These are phyloP conservation scores for Ceratina australensis DNA, from an alignment of 1,140 invertebrate genomes.

Conservation along the genomic window DNA sequence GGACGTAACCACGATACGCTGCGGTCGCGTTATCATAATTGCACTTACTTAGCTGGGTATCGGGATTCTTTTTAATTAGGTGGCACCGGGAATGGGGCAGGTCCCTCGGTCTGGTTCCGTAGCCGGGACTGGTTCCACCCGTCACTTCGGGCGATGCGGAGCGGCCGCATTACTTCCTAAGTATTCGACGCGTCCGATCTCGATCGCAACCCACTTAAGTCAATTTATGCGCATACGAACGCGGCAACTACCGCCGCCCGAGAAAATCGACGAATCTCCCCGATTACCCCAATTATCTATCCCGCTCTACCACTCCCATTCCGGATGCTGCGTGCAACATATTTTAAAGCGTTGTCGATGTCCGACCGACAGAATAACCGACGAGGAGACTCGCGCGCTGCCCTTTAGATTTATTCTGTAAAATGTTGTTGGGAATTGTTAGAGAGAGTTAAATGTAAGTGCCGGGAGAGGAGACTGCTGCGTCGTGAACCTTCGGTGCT, in stretches of 20 bases:
- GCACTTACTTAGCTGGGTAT: too few species aligned
- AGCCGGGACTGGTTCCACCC: slow-evolving; percentile 65
- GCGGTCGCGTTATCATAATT: too few species aligned
- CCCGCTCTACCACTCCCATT: background rate
- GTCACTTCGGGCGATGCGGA: slow-evolving; percentile 50
- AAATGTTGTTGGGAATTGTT: background rate
- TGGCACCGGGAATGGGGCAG: slow-evolving; percentile 31
- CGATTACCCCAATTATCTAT: too few species aligned
- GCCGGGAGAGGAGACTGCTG: background rate
- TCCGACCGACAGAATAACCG: too few species aligned
- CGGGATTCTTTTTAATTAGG: slow-evolving; percentile 37
- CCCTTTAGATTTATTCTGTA: too few species aligned
- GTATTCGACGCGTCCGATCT: slow-evolving; percentile 50
- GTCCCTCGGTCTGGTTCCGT: slow-evolving; percentile 59
- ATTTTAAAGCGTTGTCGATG: too few species aligned
- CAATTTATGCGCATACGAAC: slow-evolving; percentile 60
- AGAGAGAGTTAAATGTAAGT: background rate
- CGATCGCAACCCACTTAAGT: slow-evolving; percentile 45
- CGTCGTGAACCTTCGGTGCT: slow-evolving; percentile 49
- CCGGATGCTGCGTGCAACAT: too few species aligned
- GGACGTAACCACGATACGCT: too few species aligned
- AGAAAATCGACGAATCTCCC: slow-evolving; percentile 19
- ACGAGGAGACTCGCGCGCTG: too few species aligned
- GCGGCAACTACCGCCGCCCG: slow-evolving; percentile 11
- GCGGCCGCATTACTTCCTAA: slow-evolving; percentile 66